Percentiles rank a stretch among this genome's conserved stretches.
These are phyloP conservation scores for Ephydatia muelleri DNA, from an alignment of 37 sponge, comb jelly and placozoan species.

Conservation along the genomic window DNA sequence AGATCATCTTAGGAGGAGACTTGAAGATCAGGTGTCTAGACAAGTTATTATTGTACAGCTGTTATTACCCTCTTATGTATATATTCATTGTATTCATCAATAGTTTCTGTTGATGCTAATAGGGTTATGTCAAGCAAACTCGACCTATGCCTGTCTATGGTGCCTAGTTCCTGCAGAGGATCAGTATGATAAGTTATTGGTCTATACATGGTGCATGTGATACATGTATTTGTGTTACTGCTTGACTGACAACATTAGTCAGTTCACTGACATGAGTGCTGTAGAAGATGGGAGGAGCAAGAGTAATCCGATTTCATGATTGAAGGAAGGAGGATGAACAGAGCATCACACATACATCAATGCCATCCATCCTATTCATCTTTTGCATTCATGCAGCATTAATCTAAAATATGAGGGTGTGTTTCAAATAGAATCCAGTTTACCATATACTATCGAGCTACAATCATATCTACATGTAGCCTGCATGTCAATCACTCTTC, in stretches of 20 bases:
- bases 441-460: too few relatives aligned
- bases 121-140: slow-evolving; percentile 10
- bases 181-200: slow-evolving; percentile 2
- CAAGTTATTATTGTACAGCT: background rate
- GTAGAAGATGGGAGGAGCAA: too few relatives aligned
- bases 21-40: slow-evolving; percentile 2
- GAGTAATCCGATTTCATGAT: too few relatives aligned
- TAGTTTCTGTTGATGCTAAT: slow-evolving; percentile 23
- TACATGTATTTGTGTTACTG: background rate
- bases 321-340: too few relatives aligned
- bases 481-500: too few relatives aligned
- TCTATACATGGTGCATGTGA: background rate
- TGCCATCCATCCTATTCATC: too few relatives aligned
- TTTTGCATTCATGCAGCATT: too few relatives aligned
- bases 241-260: background rate
- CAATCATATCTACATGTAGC: too few relatives aligned
- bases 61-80: background rate
- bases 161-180: slow-evolving; percentile 16
- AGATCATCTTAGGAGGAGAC: slow-evolving; percentile 8
- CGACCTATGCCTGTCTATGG: slow-evolving; percentile 10
- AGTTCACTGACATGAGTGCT: too few relatives aligned
- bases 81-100: background rate
- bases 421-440: too few relatives aligned
- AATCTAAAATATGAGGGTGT: too few relatives aligned
- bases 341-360: too few relatives aligned